Evolutionary conservation across 2,797 vertebrate species (phyloP).

Genomic region (Clamator glandarius): DNA sequence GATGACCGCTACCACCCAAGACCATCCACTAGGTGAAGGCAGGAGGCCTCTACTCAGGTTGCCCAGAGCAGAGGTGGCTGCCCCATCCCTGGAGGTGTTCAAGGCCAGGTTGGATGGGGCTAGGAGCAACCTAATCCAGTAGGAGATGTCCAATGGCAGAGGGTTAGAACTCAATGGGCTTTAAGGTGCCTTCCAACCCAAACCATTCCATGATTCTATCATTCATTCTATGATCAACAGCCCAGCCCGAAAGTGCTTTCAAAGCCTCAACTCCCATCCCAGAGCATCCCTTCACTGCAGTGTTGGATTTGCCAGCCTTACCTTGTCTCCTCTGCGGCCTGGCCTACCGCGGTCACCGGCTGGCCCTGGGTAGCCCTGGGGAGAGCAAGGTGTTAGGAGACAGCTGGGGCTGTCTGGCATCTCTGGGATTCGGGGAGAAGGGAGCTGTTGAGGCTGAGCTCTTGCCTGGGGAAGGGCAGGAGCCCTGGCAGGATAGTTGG

Average conservation of each 20-base stretch:
- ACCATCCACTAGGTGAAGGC: background rate
- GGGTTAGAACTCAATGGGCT: too few species aligned
- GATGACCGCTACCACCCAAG: background rate
- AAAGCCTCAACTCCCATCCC: background rate
- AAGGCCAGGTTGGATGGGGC: too few species aligned
- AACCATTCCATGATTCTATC: too few species aligned
- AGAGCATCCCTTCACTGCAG: background rate
- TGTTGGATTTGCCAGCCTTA: slow-evolving; percentile 36
- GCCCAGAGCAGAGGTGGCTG: too few species aligned
- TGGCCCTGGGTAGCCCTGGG: slow-evolving; percentile 83
- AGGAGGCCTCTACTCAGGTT: too few species aligned
- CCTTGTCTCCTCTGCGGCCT: slow-evolving; percentile 83
- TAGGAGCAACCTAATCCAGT: too few species aligned
- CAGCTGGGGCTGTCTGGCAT: background rate
- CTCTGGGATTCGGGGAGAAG: background rate
- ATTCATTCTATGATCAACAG: background rate
- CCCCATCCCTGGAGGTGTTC: too few species aligned
- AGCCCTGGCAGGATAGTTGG: background rate
- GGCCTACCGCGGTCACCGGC: slow-evolving; percentile 81
- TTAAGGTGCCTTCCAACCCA: too few species aligned
- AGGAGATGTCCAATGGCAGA: too few species aligned
- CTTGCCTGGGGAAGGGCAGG: background rate
- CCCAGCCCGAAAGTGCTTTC: background rate
- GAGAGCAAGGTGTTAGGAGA: background rate
- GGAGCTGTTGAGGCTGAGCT: background rate